Evolutionary conservation across 2,888 invertebrate genomes (phyloP), one percentile per base, ranked within the genome.

Genomic region (Pachymerium ferrugineum): DNA sequence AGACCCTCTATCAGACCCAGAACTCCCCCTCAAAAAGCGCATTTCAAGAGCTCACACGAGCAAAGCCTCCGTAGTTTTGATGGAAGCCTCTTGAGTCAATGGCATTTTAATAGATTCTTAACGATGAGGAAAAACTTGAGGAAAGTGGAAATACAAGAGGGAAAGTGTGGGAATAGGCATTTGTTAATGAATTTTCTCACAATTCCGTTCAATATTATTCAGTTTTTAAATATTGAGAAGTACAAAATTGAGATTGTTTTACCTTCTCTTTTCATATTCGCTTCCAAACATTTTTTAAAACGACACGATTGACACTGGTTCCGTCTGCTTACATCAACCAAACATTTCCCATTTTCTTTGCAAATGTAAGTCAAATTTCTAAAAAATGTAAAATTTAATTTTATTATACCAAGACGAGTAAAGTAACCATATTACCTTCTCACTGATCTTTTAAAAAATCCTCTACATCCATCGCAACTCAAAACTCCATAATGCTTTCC

Each of bases 261-360:
- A 95, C 95, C 95, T 83, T 95, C 94, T 83, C 90, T 88, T 83
- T 94, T 93, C 95, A 96, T 96, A 82, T 93, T 94, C 78, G 93
- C 94, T 78, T 89, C 88, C 19, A 95, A 86, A 82, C 95, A 96
- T 82, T 95, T 95, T 75, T 90, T 88, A 83, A 96, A 94, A 68
- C 96, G 87, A 81, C 97, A 96, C 0, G 95, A 92, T 82, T 96
- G 96, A 81, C 97, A 97, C 83, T 96, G 96, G 84, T 97, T 97
- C 71, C 96, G 85, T 71, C 95, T 86, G 0, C 92, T 92, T 1
- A 96, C 94, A 80, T 97, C 95, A 22, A 97, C 94, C 3, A 94
- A 85, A 80, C 97, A 97, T 0, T 88, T 86, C 0, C 92, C 91
- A 77, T 88, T 89, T 82, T 95, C 95, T 82, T 96, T 97, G 84